Evolutionary conservation across 2,113 vertebrate species (phyloP), one percentile per base, ranked within the genome.

Genomic region (Barnardius zonarius): DNA sequence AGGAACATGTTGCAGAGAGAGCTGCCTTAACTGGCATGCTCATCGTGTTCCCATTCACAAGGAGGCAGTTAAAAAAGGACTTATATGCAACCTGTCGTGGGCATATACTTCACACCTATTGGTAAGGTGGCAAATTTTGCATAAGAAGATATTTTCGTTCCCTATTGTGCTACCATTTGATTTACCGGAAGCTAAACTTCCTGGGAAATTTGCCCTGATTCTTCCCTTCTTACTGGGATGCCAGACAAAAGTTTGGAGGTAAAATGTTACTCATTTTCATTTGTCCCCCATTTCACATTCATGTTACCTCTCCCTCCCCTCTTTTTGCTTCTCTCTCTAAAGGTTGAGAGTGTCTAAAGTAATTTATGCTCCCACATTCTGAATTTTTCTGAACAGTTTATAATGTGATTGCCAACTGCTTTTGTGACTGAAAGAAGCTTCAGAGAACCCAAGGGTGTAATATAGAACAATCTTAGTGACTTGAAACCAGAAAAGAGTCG

Each of bases 361-460:
- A 94, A 94, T 86, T 95, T 86, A 94, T 52, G 66, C 41, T 80
- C 10, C 67, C 61, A 15, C 62, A 74, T 85, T 92, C 64, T 85
- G 35, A 79, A 77, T 96, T 95, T 95, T 76, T 87, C 78, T 63
- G 63, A 90, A 52, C 87, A 77, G 70, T 80, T 94, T 83, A 52
- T 93, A 76, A 90, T 35, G 84, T 67, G 23, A 70, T 76, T 94
- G 54, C 78, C 44, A 93, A 97, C 92, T 89, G 59, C 35, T 87
- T 94, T 88, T 90, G 59, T 83, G 81, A 73, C 81, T 90, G 78
- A 76, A 89, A 85, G 44, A 73, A 95, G 75, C 83, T 87, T 55
- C 48, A 52, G 39, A 89, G 46, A 95, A 73, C 94, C 49, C 94
- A 95, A 86, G 93, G 72, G 90, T 95, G 22, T 77, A 90, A 80